Percentiles rank a stretch among this genome's conserved stretches.
Evolutionary conservation across 1,140 invertebrate genomes (phyloP).

Genomic region (Ceratina calcarata): DNA sequence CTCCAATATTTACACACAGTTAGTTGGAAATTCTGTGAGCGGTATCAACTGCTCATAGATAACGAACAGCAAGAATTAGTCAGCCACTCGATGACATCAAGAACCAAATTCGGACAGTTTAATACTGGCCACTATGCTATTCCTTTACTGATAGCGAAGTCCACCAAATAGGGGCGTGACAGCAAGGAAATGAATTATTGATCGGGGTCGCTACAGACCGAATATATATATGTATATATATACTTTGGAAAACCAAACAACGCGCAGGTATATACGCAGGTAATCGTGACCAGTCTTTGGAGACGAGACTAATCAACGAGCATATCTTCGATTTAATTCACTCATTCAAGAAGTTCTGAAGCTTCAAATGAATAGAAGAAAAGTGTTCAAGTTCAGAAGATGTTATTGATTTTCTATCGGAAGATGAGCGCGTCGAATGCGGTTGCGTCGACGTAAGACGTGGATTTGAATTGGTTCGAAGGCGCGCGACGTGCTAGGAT

Average conservation of each 20-base stretch:
- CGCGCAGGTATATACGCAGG: slow-evolving; percentile 41
- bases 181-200: slow-evolving; percentile 71
- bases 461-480: slow-evolving; percentile 40
- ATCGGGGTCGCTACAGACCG: slow-evolving; percentile 59
- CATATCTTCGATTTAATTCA: no score
- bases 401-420: no score
- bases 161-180: slow-evolving; percentile 59
- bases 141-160: slow-evolving; percentile 11
- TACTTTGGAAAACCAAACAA: slow-evolving; percentile 37
- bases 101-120: background rate
- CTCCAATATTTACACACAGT: background rate
- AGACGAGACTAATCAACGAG: background rate
- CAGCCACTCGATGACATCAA: background rate
- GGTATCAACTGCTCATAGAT: background rate
- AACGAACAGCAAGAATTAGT: background rate
- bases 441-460: slow-evolving; percentile 20
- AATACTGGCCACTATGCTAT: background rate
- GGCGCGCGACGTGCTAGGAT: slow-evolving; percentile 43
- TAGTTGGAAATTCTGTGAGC: background rate
- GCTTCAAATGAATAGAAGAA: background rate
- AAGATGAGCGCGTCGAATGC: background rate
- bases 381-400: no score
- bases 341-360: no score
- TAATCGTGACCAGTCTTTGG: background rate
- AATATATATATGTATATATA: slow-evolving; percentile 47